Base-by-base conservation (phyloP, 2,888 invertebrate genomes). In the Onthophagus sagittarius region DNA sequence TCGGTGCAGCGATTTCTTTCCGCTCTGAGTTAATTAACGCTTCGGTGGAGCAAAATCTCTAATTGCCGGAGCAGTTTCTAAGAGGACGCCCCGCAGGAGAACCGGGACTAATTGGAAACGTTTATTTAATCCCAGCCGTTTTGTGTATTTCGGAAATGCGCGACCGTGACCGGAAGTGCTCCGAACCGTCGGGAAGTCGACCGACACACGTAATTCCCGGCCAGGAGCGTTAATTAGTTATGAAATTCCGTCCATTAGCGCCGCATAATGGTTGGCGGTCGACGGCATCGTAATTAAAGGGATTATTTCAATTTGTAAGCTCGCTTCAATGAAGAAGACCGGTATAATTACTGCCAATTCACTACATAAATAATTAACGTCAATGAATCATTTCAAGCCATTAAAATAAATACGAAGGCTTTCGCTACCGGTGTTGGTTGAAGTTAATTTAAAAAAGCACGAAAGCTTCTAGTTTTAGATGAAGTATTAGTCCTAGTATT, bases 221-320 rank as follows among this genome's bases (percentile, higher is more conserved):
- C 39, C 39, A 11, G 39, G 39, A 7, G 39, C 67, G 67, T 31
- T 67, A 67, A 67, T 67, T 67, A 67, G 67, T 67, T 67, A 67
- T 67, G 67, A 67, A 67, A 67, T 67, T 67, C 32, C 67, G 32
- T 67, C 67, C 67, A 67, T 67, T 67, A 67, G 67, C 32, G 67
- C 39, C 39, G 39, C 39, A 53, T 53, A 53, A 53, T 53, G 39
- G 39, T 53, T 53, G 9, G 39, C 39, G 39, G 39, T 53, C 39
- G 39, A 53, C 39, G 39, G 39, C 39, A 53, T 53, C 31, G 67
- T 67, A 67, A 67, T 67, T 67, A 67, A 67, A 67, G 67, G 32
- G 67, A 67, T 67, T 67, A 67, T 67, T 67, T 67, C 32, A 32
- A 67, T 67, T 67, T 67, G 15, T 31, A 67, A 15, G 23, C 23